Conservation (phyloP, 2,888 invertebrate species). For the Drosophila paranaensis region DNA sequence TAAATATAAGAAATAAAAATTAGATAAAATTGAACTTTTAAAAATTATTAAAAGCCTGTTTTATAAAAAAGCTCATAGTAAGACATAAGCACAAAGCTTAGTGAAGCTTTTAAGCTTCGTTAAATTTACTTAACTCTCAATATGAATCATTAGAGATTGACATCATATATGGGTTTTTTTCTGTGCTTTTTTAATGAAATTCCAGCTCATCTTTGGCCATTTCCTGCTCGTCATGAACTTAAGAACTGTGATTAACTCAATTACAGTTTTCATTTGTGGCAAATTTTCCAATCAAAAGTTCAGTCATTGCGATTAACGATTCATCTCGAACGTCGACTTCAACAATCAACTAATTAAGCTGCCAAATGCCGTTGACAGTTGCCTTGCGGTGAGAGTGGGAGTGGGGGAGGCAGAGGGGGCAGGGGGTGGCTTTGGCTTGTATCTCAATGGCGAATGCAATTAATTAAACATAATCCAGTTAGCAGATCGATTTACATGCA, state of each 20-base stretch:
- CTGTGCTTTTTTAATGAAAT: neutral
- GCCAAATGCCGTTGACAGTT: slow-evolving; percentile 62
- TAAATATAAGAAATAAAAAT: neutral
- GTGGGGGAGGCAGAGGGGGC: too few relatives aligned
- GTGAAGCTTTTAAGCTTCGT: neutral
- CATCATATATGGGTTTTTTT: neutral
- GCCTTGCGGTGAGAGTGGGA: slow-evolving; percentile 35
- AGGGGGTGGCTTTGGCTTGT: neutral
- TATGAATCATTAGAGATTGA: neutral
- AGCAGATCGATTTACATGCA: slow-evolving; percentile 74
- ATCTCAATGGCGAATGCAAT: slow-evolving; percentile 57
- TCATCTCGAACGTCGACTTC: slow-evolving; percentile 31
- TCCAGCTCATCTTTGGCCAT: neutral
- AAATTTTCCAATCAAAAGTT: slow-evolving; percentile 34
- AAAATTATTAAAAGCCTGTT: neutral
- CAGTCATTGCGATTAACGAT: slow-evolving; percentile 46
- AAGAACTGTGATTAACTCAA: neutral
- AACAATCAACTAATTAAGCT: slow-evolving; percentile 61
- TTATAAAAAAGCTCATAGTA: too few relatives aligned
- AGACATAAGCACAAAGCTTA: neutral
- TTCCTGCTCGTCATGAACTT: neutral
- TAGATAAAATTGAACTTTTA: too few relatives aligned
- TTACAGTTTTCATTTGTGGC: slow-evolving; percentile 24
- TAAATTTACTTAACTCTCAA: neutral
- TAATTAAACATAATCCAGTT: slow-evolving; percentile 74